Base-by-base conservation (phyloP, 2,797 vertebrate genomes). In the Hapalemur alaotrensis region DNA sequence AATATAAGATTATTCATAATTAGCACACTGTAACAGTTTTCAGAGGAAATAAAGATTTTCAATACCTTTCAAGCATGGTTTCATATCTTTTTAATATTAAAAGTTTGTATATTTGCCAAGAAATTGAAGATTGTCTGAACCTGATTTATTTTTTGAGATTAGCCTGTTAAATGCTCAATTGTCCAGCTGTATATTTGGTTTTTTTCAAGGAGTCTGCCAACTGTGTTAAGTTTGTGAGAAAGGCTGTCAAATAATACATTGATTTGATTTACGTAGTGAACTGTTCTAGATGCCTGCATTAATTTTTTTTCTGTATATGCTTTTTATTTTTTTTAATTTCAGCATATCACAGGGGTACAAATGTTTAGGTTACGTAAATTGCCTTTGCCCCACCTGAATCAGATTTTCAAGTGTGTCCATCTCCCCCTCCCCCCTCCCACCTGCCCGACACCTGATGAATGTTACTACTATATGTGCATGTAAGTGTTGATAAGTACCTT, bases 21-120 rank as follows among this genome's bases (percentile, higher is more conserved):
- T 92, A 93, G n/a, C 59, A 93, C 38, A 83, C 17, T 97, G 73
- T 93, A 98, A 94, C 82, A 88, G 59, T 95, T 93, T 97, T 95
- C 91, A 89, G 54, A 96, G 93, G 81, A 97, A 41, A 96, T 75
- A 43, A 96, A 97, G 72, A 85, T 52, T 95, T 84, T 94, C 83
- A 96, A 87, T 87, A 83, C 50, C 54, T 98, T 97, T 95, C 48
- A 48, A 0, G 30, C 15, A 0, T 85, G 78, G 28, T 92, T 80
- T 97, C 88, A 43, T 7, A 70, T 97, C 18, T 97, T 94, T 94
- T 95, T 92, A 78, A 81, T 95, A 82, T 93, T 95, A 32, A 95
- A 0, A 96, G 90, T 96, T 98, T 96, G 6, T 76, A 52, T 95
- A 76, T 85, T 43, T 96, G 92, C 90, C 86, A 96, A 97, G 9